A percentile compares a stretch with the other conserved stretches of the same genome.
phyloP scores from a whole-genome alignment of 2,888 invertebrate species.

The Caenorhabditis becei region DNA sequence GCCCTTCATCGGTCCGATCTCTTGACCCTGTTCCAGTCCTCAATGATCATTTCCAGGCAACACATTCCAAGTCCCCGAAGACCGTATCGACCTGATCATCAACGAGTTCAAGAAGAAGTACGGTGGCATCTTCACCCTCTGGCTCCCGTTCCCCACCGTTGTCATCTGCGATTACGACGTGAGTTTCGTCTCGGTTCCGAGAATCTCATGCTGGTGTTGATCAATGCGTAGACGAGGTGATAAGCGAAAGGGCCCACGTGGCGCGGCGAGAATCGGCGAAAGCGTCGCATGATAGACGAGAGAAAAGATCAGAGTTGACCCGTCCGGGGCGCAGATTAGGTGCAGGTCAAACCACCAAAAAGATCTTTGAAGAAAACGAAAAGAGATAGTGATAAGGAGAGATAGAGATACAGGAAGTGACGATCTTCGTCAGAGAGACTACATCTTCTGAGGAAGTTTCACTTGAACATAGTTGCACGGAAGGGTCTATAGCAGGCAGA shows the following conservation, averaged over 20 bases:
- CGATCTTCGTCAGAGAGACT: neutral
- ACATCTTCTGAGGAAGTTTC: too few species aligned
- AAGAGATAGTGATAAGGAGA: neutral
- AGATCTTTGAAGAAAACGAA: constrained; percentile 47
- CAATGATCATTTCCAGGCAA: constrained; percentile 52
- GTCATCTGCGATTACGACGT: constrained; percentile 67
- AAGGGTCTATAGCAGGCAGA: neutral
- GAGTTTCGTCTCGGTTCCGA: constrained; percentile 14
- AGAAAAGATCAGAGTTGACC: constrained; percentile 34
- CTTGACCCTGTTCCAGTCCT: neutral
- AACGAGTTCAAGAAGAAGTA: constrained; percentile 62
- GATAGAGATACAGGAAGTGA: constrained; percentile 9
- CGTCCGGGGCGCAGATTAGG: constrained; percentile 18
- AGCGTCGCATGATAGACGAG: constrained; percentile 25
- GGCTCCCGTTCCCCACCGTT: constrained; percentile 68
- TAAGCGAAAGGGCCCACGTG: constrained; percentile 22
- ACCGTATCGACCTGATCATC: constrained; percentile 49
- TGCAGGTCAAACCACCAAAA: constrained; percentile 49
- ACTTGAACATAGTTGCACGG: too few species aligned
- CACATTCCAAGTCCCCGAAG: constrained; percentile 56
- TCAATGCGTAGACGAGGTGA: neutral
- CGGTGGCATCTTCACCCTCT: constrained; percentile 68
- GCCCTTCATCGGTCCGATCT: constrained; percentile 62
- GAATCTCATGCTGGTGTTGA: neutral
- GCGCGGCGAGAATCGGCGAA: constrained; percentile 11